Evolutionary conservation across 2,888 invertebrate genomes (phyloP).

Genomic region (Tetropium fuscum): DNA sequence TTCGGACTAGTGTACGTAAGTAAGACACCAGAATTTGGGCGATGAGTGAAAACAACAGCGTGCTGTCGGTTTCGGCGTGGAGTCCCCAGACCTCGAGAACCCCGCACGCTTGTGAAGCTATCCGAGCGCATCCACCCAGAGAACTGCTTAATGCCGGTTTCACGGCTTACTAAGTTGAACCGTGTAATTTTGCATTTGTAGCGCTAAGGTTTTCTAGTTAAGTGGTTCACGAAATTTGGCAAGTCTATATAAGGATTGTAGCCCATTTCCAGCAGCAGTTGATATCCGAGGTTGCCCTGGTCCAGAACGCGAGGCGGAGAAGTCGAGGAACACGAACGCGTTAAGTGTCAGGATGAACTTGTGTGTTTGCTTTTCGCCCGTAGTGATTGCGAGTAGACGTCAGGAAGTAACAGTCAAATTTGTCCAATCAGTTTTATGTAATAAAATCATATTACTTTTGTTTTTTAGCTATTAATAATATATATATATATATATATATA

Average conservation of each 20-base stretch:
- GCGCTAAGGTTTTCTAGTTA: slow-evolving; percentile 72
- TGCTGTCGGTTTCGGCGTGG: too few relatives aligned
- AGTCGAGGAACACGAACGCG: slow-evolving; percentile 4
- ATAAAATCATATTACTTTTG: too few relatives aligned
- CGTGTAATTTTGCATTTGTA: slow-evolving; percentile 73
- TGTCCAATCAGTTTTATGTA: too few relatives aligned
- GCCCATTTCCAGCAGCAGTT: slow-evolving; percentile 56
- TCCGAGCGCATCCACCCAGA: slow-evolving; percentile 64
- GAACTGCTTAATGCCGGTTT: slow-evolving; percentile 67
- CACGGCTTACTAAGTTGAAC: slow-evolving; percentile 71
- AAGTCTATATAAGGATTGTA: slow-evolving; percentile 70
- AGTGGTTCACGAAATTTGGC: slow-evolving; percentile 74
- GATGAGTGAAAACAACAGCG: too few relatives aligned
- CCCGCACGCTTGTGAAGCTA: slow-evolving; percentile 49
- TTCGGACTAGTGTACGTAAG: too few relatives aligned
- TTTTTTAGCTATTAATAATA: too few relatives aligned
- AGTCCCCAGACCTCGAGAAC: slow-evolving; percentile 28
- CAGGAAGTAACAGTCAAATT: too few relatives aligned
- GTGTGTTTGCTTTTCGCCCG: too few relatives aligned
- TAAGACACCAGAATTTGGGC: too few relatives aligned
- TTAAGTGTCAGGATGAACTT: too few relatives aligned
- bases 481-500: too few relatives aligned
- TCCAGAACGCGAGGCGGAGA: slow-evolving; percentile 23
- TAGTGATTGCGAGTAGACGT: too few relatives aligned
- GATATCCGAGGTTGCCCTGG: slow-evolving; percentile 44